Base-by-base conservation (phyloP, 2,113 vertebrate species). In the Tetraodon nigroviridis region DNA sequence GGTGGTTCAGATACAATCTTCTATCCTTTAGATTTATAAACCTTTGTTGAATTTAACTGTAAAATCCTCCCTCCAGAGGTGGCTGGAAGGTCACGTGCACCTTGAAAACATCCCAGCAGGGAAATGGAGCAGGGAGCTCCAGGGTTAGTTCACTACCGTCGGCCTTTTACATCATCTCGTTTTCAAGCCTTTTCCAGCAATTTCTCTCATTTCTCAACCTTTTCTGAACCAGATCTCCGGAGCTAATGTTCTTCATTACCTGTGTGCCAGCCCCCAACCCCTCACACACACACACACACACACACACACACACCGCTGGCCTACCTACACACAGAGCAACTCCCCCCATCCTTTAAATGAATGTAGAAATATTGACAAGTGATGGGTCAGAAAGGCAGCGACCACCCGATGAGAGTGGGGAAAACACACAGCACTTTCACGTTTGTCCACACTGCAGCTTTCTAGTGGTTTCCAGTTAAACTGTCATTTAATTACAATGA, bases 281-380 rank as follows among this genome's bases (percentile, higher is more conserved):
- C 60, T 53, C 58, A 18, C 29, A 32, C 29, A 32, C 29, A 32
- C 29, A 32, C 29, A 32, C 29, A 32, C 29, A 32, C 29, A 32
- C 29, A 32, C 6, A 32, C 6, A 6, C 37, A 51, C 49, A 45
- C 46, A 41, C 62, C 66, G 18, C 42, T 48, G 37, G 22, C 67
- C 58, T 63, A 69, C 74, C 75, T 69, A 60, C 58, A 57, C 47
- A 55, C 6, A 59, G 45, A 55, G 63, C 76, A 69, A 72, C 49
- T 19, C 77, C 69, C 24, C 75, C 78, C 78, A 70, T 64, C 70
- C 61, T 32, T 86, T 84, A 89, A 86, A 90, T 90, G 81, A 89
- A 90, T 90, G 86, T 89, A 78, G 73, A 84, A 82, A 86, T 91
- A 92, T 92, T 91, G 90, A 91, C 89, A 89, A 85, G 86, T 85